Evolutionary conservation across 2,113 vertebrate species (phyloP).

Genomic region (Festucalex cinctus): DNA sequence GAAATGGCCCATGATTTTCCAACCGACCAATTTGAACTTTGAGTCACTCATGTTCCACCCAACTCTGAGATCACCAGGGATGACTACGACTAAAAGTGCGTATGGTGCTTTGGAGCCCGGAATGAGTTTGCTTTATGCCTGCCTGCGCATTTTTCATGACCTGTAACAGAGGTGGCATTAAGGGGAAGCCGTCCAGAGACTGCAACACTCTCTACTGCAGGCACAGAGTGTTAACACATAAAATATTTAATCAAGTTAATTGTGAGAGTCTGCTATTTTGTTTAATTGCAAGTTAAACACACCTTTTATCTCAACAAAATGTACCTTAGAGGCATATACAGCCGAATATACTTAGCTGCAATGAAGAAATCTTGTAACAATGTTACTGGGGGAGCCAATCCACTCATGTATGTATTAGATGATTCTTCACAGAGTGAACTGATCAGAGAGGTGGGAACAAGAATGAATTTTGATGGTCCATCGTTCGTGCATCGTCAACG

Average conservation of each 20-base stretch:
- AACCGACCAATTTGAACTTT: not conserved
- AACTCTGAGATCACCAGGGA: not conserved
- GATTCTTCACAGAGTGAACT: not conserved
- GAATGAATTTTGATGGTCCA: too few relatives aligned
- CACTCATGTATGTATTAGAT: not conserved
- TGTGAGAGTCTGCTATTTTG: not conserved
- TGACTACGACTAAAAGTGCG: not conserved
- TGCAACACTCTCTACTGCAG: not conserved
- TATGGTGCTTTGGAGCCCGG: not conserved
- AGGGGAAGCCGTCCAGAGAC: constrained; percentile 1
- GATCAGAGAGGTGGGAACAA: not conserved
- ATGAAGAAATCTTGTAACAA: not conserved
- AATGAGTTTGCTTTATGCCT: not conserved
- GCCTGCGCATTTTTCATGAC: not conserved
- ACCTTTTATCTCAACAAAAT: constrained; percentile 3
- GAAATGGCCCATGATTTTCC: constrained; percentile 50
- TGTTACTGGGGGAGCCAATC: not conserved
- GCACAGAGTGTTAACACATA: not conserved
- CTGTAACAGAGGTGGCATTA: not conserved
- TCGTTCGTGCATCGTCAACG: too few relatives aligned
- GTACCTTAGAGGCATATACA: not conserved
- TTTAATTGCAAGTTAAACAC: constrained; percentile 4
- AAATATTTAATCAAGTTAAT: constrained; percentile 4
- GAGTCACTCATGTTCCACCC: not conserved
- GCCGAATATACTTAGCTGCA: not conserved